Conservation (phyloP, 2,113 vertebrate genomes). For the Malurus cyaneus region DNA sequence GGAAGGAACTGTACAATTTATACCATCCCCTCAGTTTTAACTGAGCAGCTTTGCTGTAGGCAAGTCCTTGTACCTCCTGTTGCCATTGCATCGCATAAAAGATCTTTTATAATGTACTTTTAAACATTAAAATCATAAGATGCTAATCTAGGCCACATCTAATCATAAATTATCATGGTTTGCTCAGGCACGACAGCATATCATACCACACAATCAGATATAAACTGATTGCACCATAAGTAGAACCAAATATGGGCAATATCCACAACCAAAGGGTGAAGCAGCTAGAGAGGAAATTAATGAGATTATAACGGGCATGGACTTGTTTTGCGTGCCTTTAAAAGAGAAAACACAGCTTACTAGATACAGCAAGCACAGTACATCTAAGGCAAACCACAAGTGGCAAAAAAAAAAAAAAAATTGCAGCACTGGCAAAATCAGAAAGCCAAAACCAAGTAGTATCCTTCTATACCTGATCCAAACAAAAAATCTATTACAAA, state of each 20-base stretch:
- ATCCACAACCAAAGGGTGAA: constrained; percentile 38
- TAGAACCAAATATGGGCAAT: constrained; percentile 36
- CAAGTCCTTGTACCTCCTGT: neutral
- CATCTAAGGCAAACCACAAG: neutral
- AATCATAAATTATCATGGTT: constrained; percentile 22
- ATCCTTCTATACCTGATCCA: neutral
- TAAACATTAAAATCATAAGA: neutral
- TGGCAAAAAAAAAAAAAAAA: too few relatives aligned
- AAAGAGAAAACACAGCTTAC: neutral
- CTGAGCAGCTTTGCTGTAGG: neutral
- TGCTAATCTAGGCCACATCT: constrained; percentile 56
- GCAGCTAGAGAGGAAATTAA: constrained; percentile 19
- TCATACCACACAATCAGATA: constrained; percentile 46
- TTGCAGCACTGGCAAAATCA: neutral
- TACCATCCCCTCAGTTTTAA: neutral
- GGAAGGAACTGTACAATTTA: neutral
- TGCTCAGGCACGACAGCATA: constrained; percentile 22
- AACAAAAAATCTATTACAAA: neutral
- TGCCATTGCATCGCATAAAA: neutral
- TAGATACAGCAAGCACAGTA: neutral
- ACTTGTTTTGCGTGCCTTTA: neutral
- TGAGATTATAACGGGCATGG: constrained; percentile 11
- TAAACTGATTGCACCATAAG: constrained; percentile 23
- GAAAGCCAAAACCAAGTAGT: neutral
- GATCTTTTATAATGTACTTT: constrained; percentile 4